Conservation (phyloP, 2,888 invertebrate species). For the Cantharis lateralis region DNA sequence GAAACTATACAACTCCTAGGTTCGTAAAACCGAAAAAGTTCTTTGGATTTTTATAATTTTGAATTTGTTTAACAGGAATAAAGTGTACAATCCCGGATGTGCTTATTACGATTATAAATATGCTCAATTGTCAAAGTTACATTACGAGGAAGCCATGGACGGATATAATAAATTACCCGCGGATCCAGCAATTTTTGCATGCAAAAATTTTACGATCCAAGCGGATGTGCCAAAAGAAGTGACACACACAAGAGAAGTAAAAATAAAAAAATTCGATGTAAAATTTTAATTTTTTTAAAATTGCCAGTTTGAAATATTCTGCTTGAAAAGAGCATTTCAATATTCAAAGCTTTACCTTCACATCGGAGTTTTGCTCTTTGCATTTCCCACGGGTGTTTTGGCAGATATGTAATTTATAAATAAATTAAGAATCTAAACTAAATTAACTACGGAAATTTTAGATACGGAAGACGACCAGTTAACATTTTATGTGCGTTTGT, state of each 20-base stretch:
- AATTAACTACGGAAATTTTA: not conserved
- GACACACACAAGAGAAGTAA: not conserved
- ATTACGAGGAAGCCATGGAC: not conserved
- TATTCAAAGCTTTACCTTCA: not conserved
- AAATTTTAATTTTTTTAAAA: not conserved
- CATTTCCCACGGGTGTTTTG: not conserved
- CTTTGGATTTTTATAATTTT: not conserved
- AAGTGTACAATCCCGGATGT: not conserved
- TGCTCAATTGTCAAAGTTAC: fast-evolving
- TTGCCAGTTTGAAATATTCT: not conserved
- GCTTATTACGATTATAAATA: not conserved
- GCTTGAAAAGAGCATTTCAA: not conserved
- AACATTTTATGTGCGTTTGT: not conserved
- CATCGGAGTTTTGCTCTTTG: not conserved
- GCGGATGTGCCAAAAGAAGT: not conserved
- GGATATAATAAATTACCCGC: not conserved
- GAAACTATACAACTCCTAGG: not conserved
- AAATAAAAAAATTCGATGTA: not conserved
- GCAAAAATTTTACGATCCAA: not conserved
- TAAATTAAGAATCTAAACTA: not conserved
- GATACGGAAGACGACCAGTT: not conserved
- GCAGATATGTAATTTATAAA: not conserved
- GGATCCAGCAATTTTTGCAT: not conserved
- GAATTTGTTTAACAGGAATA: not conserved
- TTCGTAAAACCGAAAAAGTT: not conserved